Evolutionary conservation across 2,888 invertebrate species (phyloP), one percentile per base, ranked within the genome.

Genomic region (Timandra comae): DNA sequence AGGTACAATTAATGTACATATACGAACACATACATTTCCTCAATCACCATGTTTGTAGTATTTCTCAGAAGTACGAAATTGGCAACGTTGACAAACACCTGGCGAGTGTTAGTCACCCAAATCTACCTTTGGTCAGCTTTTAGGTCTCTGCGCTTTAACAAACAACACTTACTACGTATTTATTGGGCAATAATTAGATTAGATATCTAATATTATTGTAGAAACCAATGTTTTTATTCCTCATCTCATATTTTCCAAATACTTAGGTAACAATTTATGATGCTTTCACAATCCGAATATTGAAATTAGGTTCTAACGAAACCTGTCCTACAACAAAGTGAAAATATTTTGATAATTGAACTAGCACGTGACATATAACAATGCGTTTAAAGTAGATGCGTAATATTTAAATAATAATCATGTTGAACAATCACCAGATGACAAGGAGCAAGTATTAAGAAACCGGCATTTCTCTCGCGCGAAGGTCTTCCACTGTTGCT

Each of bases 401-500:
- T 44, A 49, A 53, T 16, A 63, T 68, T 64, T 42, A 37, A 33
- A 38, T 43, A 41, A 39, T 53, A 62, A 52, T 56, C 49, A 46
- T 33, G 54, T 49, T 46, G 56, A 63, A 74, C 73, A 75, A 72
- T 71, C 57, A 55, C 59, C 58, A 63, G 67, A 70, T 72, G 75
- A 75, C 75, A 73, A 72, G 67, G 51, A 59, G 57, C 44, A 49
- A 72, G 56, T 46, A 52, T 80, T 78, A 69, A 61, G 78, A 74
- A 80, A 82, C 64, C 53, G 63, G 75, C 79, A 74, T 74, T 74
- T 81, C 80, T 82, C 78, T 76, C 61, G 55, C 46, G 58, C 55
- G 70, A 77, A 79, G 79, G 81, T 74, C 79, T 82, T 72, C 76
- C 52, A 74, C 66, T 72, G 56, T 81, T 80, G 66, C 76, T 65